These are phyloP conservation scores for Mya arenaria DNA, from an alignment of 1,140 invertebrate genomes.

Conservation along the genomic window DNA sequence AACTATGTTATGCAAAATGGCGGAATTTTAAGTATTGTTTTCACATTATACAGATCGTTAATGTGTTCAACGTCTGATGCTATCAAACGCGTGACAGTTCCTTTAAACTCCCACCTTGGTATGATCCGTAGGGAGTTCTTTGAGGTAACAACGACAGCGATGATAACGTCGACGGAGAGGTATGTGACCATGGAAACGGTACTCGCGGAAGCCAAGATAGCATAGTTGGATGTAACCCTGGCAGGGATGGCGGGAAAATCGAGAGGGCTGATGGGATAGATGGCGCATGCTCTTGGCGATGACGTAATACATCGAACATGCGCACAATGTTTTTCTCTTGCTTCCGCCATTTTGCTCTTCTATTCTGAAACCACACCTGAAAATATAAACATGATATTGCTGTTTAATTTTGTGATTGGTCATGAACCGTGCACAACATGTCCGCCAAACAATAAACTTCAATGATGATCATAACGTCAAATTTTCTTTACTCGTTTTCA, in stretches of 20 bases:
- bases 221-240: conserved; percentile 15
- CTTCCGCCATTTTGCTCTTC: conserved; percentile 49
- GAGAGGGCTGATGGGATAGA: conserved; percentile 17
- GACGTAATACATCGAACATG: conserved; percentile 49
- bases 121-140: neutral
- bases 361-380: conserved; percentile 49
- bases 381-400: conserved; percentile 2
- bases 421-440: no score
- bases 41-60: neutral
- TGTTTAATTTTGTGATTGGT: no score
- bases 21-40: neutral
- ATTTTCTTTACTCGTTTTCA: no score
- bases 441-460: no score
- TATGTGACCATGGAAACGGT: conserved; percentile 41
- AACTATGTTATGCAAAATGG: neutral
- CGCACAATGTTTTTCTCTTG: conserved; percentile 51
- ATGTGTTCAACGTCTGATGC: neutral
- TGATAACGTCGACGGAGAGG: neutral
- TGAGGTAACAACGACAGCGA: neutral
- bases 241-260: conserved; percentile 9
- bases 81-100: neutral
- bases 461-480: no score
- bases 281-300: conserved; percentile 20
- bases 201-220: conserved; percentile 38
- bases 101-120: conserved; percentile 3